A percentile compares a stretch with the other conserved stretches of the same genome.
Evolutionary conservation across 1,140 invertebrate species (phyloP).

Genomic region (Orius insidiosus): DNA sequence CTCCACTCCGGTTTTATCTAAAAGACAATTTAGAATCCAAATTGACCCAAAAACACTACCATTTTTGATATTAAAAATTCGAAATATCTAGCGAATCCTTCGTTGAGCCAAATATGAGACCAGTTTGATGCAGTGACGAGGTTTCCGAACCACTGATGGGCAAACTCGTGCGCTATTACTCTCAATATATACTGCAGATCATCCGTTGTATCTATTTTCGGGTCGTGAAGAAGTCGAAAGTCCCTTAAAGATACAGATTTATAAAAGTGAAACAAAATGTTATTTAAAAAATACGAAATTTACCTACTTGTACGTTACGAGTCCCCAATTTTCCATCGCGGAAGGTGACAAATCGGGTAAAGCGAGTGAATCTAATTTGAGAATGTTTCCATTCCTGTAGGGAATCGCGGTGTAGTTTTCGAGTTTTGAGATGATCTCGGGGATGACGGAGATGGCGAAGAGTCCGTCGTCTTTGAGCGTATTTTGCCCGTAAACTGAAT

Average conservation of each 20-base stretch:
- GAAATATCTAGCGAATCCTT: slow-evolving; percentile 24
- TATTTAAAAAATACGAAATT: slow-evolving; percentile 18
- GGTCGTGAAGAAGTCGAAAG: slow-evolving; percentile 1
- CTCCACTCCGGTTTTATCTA: slow-evolving; percentile 29
- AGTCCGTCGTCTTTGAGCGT: background rate
- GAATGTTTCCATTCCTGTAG: background rate
- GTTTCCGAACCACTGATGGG: slow-evolving; percentile 17
- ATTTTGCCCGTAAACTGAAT: background rate
- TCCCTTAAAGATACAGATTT: too few relatives aligned
- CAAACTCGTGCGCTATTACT: slow-evolving; percentile 10
- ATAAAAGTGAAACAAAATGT: too few relatives aligned
- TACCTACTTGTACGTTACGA: slow-evolving; percentile 64
- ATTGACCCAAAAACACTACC: slow-evolving; percentile 27
- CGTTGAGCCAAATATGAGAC: slow-evolving; percentile 26
- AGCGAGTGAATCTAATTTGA: slow-evolving; percentile 74
- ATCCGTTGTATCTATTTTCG: background rate
- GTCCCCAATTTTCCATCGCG: slow-evolving; percentile 89
- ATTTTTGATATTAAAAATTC: slow-evolving; percentile 50
- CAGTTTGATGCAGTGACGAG: slow-evolving; percentile 38
- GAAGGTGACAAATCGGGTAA: slow-evolving; percentile 88
- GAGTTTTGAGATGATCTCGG: background rate
- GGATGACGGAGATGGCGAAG: background rate
- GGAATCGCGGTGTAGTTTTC: background rate
- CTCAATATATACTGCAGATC: slow-evolving; percentile 1
- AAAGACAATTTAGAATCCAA: slow-evolving; percentile 24